Evolutionary conservation across 2,888 invertebrate species (phyloP).

Genomic region (Siphlonurus alternatus): DNA sequence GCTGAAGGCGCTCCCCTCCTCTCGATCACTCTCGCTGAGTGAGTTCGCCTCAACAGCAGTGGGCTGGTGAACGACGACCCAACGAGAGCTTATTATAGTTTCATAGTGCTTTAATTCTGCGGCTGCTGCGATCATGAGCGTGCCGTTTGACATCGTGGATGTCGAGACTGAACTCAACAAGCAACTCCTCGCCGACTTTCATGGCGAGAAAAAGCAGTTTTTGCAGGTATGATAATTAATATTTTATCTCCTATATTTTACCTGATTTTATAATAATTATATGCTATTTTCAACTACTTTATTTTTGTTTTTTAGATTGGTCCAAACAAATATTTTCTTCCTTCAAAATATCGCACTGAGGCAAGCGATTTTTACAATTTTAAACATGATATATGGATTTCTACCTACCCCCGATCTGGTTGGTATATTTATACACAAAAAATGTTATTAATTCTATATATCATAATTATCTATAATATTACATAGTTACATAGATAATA

Average conservation of each 20-base stretch:
- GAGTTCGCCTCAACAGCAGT: too few species aligned
- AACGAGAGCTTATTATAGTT: too few species aligned
- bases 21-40: too few species aligned
- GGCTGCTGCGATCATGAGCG: neutral
- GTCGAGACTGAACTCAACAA: constrained; percentile 1
- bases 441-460: neutral
- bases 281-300: neutral
- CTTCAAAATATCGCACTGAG: neutral
- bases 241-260: too few species aligned
- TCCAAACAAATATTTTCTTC: neutral
- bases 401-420: neutral
- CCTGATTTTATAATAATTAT: constrained; percentile 1
- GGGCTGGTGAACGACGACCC: too few species aligned
- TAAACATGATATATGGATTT: neutral
- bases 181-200: neutral
- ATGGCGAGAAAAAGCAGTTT: neutral
- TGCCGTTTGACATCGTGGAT: neutral
- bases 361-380: neutral
- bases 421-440: neutral
- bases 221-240: neutral
- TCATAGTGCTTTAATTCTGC: too few species aligned
- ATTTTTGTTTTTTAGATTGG: neutral
- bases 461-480: neutral
- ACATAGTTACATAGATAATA: neutral
- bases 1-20: too few species aligned